Base-by-base conservation (phyloP, 1,140 invertebrate species). In the Delia radicum region DNA sequence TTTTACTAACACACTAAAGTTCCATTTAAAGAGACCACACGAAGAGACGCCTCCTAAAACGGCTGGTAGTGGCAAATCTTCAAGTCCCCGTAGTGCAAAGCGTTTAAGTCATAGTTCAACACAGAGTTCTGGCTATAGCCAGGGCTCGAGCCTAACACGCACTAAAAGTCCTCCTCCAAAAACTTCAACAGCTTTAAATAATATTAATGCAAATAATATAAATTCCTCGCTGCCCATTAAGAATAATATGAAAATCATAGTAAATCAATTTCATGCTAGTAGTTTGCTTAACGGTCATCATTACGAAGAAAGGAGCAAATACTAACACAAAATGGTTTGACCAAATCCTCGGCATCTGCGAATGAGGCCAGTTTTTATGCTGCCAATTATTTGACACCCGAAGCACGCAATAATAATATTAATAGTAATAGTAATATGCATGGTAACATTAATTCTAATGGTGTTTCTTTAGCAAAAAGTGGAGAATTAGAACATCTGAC, bases 241-340 rank as follows among this genome's bases (percentile, higher is more conserved):
- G 12, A 61, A 77, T 61, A 24, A 78, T 77, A 79, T 67, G 46
- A 85, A 85, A 78, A 85, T 85, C 27, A 82, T 85, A 65, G 84
- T 85, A 27, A 85, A 84, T 76, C 79, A 85, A 37, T 85, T 85
- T 78, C 84, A 85, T 77, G 84, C 81, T 65, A 85, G 83, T 76
- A 85, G 79, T 74, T 75, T 85, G 77, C 72, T 85, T 13, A 84
- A 69, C 78, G 71, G 79, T 21, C 82, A 84, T 65, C 80, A 81
- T 63, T 79, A 81, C 48, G 83, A 78, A 27, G 81, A 83, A 69
- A 83, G 76, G 79, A 74, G 63, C 78, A 81, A 46, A 78, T 85
- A 63, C 79, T 85, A 75, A 81, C 83, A 10, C 83, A 85, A 72
- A 85, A 85, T 72, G 83, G 83, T 33, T 69, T 85, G 42, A 85